phyloP scores from a whole-genome alignment of 2,113 vertebrate species.

The Callipepla californica region DNA sequence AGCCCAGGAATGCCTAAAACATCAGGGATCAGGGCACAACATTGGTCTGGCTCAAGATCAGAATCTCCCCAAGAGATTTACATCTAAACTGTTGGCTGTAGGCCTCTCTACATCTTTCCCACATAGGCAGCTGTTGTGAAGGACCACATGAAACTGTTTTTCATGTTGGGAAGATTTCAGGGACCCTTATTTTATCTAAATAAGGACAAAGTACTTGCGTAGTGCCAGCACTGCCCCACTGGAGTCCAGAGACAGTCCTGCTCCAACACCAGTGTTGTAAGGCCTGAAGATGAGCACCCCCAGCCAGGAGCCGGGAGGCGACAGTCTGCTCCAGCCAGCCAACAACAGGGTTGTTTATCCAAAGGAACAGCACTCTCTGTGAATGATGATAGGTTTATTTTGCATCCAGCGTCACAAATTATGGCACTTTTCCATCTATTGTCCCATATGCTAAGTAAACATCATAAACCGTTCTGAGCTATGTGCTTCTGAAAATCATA shows the following conservation, averaged over 20 bases:
- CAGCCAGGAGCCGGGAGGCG: background rate
- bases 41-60: background rate
- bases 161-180: background rate
- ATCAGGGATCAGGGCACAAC: background rate
- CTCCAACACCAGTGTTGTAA: background rate
- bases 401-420: conserved; percentile 58
- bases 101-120: conserved; percentile 12
- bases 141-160: background rate
- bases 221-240: conserved; percentile 38
- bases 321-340: background rate
- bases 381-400: conserved; percentile 52
- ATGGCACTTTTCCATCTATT: conserved; percentile 64
- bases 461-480: conserved; percentile 40
- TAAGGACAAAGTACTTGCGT: conserved; percentile 32
- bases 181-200: conserved; percentile 60
- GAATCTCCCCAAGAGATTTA: background rate
- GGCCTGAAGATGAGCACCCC: conserved; percentile 10
- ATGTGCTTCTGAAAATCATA: conserved; percentile 62
- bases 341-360: conserved; percentile 29
- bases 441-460: conserved; percentile 66
- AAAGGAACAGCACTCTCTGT: conserved; percentile 9
- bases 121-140: conserved; percentile 48
- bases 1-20: background rate
- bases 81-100: background rate
- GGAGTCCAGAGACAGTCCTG: conserved; percentile 29